A percentile compares a stretch with the other conserved stretches of the same genome.
Evolutionary conservation across 2,888 invertebrate genomes (phyloP).

Genomic region (Dromius quadrimaculatus): DNA sequence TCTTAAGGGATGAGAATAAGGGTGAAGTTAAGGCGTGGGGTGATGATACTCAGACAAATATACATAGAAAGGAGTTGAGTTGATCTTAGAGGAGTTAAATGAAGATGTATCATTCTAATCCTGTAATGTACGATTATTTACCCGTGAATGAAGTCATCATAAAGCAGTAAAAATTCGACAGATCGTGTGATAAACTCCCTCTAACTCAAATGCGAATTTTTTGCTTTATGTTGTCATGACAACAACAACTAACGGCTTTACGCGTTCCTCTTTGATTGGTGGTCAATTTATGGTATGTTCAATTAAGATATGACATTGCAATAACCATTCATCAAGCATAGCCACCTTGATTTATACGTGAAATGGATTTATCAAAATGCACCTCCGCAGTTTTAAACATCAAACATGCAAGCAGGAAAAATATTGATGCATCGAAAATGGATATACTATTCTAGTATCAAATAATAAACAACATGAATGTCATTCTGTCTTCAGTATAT

Average conservation of each 20-base stretch:
- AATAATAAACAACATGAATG: no score
- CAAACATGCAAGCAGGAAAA: neutral
- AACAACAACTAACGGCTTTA: conserved; percentile 10
- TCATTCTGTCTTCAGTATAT: no score
- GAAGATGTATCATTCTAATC: neutral
- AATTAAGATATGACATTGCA: conserved; percentile 51
- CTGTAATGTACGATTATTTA: neutral
- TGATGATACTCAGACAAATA: conserved; percentile 11
- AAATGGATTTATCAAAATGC: conserved; percentile 45
- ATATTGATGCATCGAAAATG: neutral
- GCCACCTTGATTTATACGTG: conserved; percentile 41
- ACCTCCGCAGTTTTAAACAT: conserved; percentile 32
- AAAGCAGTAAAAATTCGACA: neutral
- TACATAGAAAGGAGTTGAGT: neutral
- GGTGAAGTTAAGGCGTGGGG: neutral
- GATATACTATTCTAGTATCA: neutral
- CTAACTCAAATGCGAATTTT: neutral
- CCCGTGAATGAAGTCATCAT: neutral
- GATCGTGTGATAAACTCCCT: conserved; percentile 7
- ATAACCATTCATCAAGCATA: conserved; percentile 49
- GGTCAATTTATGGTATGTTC: conserved; percentile 44
- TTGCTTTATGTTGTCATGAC: neutral
- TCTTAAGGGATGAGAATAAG: neutral
- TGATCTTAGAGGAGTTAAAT: neutral
- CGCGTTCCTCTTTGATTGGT: conserved; percentile 24